phyloP scores from a whole-genome alignment of 37 sponge, comb jelly and placozoan species.

The Cliona cf. orientalis region DNA sequence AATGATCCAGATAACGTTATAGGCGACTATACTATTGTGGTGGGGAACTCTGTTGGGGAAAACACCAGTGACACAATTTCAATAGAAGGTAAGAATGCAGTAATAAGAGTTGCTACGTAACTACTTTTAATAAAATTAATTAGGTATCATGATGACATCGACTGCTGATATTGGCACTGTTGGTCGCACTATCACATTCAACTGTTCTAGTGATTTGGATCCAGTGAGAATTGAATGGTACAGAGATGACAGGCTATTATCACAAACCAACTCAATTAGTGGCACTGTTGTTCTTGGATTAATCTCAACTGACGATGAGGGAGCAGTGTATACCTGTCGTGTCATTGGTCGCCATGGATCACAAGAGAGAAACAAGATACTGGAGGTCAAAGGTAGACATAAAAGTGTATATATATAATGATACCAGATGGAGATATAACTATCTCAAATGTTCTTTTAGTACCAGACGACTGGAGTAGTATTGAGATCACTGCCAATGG shows the following conservation, averaged over 20 bases:
- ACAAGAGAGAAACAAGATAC: neutral
- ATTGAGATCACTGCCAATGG: neutral
- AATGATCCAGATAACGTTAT: neutral
- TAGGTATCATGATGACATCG: no score
- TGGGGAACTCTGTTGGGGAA: neutral
- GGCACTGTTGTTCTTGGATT: neutral
- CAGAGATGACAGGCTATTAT: neutral
- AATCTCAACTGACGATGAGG: neutral
- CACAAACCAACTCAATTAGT: neutral
- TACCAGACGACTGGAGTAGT: neutral
- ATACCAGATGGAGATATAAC: neutral
- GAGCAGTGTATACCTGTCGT: neutral
- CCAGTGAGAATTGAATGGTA: neutral
- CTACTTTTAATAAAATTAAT: no score
- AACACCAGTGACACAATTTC: neutral
- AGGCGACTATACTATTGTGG: neutral
- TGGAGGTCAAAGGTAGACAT: neutral
- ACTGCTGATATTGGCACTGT: no score
- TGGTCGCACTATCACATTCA: neutral
- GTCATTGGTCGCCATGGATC: neutral
- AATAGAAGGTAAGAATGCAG: neutral
- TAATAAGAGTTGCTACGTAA: no score
- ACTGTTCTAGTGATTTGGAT: conserved; percentile 7
- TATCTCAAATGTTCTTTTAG: neutral
- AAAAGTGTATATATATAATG: neutral